Base-by-base conservation (phyloP, 2,888 invertebrate species). In the Aleiodes testaceus region DNA sequence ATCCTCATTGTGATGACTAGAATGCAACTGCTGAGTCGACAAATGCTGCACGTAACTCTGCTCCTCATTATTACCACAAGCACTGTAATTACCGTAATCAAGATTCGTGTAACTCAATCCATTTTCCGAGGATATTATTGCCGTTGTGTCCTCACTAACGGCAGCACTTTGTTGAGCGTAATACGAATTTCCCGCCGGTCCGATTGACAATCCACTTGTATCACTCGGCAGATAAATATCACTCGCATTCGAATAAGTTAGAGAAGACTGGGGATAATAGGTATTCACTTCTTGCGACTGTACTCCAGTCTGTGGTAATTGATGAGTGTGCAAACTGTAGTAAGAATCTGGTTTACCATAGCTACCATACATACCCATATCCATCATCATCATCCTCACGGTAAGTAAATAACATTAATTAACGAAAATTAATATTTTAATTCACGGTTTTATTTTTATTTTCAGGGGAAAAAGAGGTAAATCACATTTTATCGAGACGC, bases 41-140 rank as follows among this genome's bases (percentile, higher is more conserved):
- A 30, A 70, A 50, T 70, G 72, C 30, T 42, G 75, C 36, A 9
- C 71, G 42, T 86, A 73, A 3, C 88, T 89, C 66, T 92, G 90
- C 64, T 91, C 91, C 59, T 85, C 84, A 73, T 85, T 84, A 64
- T 12, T 67, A 12, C 53, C 44, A 49, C 63, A 64, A 11, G 52
- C 68, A 75, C 82, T 78, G 82, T 89, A 85, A 66, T 87, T 87
- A 3, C 91, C 91, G 81, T 95, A 95, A 87, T 97, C 96, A 80
- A 97, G 88, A 86, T 96, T 96, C 0, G 96, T 96, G 86, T 97
- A 97, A 86, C 96, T 95, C 72, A 97, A 89, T 0, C 96, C 96
- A 50, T 95, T 93, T 82, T 95, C 95, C 0, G 95, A 93, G 82
- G 93, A 95, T 78, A 96, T 95, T 55, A 95, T 95, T 12, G 92